Base-by-base conservation (phyloP, 2,797 vertebrate genomes). In the Anisognathus igniventris region DNA sequence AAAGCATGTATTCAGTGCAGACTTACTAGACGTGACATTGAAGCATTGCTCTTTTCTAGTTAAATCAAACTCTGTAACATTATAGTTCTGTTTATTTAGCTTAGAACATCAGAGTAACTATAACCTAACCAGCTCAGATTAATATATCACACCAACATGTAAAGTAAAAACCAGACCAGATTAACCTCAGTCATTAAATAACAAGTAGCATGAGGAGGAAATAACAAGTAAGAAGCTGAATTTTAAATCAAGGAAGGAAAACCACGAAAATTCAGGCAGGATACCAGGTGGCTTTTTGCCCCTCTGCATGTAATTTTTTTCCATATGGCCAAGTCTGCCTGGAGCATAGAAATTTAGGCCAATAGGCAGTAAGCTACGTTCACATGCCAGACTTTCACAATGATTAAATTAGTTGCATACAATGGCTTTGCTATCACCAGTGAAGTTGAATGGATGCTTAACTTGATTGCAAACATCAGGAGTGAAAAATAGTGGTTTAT, bases 241-340 rank as follows among this genome's bases (percentile, higher is more conserved):
- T 65, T 90, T 88, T 68, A 71, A 71, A 70, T 19, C 14, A 83
- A 61, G 14, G 3, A 60, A 67, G 7, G 21, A 80, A 27, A 57
- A 16, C 0, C 22, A 12, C 5, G 3, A 79, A 85, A 68, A 31
- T 57, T 71, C 9, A 54, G 54, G 12, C 17, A 81, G 54, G 33
- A 37, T 60, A 80, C 14, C 37, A 18, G 4, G 7, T 66, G 44
- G 12, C 3, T 66, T 73, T 86, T 64, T 77, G 27, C 35, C 28
- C 15, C 54, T 53, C 22, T 70, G 20, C 0, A 0, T 47, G 18
- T 12, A 39, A 5, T 64, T 72, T 53, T 65, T 86, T 48, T 54
- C 48, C 25, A 8, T 14, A 35, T 9, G 30, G 11, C 15, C 25
- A 74, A 64, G 10, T 33, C 48, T 53, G 33, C 22, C 21, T 20